Conservation (phyloP, 2,113 vertebrate genomes). For the Salvelinus namaycush region DNA sequence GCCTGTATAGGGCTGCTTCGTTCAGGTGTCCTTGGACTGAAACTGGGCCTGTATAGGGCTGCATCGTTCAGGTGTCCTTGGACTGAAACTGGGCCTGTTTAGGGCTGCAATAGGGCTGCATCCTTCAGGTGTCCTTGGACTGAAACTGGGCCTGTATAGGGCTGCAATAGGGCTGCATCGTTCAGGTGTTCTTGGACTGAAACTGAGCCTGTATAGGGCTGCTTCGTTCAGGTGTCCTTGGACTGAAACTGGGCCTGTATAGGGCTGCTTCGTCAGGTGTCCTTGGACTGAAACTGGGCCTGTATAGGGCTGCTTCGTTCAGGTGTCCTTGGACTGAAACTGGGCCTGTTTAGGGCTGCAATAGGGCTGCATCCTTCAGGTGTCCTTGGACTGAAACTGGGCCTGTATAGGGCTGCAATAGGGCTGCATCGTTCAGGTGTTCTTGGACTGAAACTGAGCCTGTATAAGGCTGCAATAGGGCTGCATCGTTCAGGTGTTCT, state of each 20-base stretch:
- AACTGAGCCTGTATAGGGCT: background rate
- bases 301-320: no score
- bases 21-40: background rate
- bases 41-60: background rate
- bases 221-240: no score
- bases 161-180: no score
- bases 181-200: no score
- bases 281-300: conserved; percentile 3
- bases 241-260: background rate
- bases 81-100: background rate
- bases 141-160: background rate
- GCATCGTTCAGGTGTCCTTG: no score
- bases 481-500: no score
- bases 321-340: background rate
- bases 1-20: background rate
- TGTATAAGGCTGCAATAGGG: no score
- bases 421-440: no score
- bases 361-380: background rate
- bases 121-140: no score
- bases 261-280: background rate
- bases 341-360: no score
- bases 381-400: background rate
- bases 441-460: background rate
- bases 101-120: no score
- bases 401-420: background rate